Percentiles rank a stretch among this genome's conserved stretches.
Conservation (phyloP, 2,797 vertebrate genomes). For the Hydrophis major region DNA sequence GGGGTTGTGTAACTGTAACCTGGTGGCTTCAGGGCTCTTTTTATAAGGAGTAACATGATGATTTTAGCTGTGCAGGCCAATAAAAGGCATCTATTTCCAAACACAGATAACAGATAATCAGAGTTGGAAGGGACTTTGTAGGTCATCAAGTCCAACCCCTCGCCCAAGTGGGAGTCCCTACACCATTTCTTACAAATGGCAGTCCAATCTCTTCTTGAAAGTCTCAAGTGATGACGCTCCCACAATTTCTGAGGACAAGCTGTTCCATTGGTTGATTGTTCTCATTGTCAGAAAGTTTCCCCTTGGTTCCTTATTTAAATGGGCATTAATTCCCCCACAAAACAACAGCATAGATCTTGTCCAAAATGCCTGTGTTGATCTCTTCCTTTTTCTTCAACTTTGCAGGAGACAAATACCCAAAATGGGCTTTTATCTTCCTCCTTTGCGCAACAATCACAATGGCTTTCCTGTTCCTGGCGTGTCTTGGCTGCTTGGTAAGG, state of each 20-base stretch:
- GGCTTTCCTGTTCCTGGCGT: background rate
- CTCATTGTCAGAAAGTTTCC: too few relatives aligned
- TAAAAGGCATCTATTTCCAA: background rate
- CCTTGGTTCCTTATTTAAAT: background rate
- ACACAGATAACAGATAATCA: too few relatives aligned
- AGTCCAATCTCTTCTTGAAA: too few relatives aligned
- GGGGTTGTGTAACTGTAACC: background rate
- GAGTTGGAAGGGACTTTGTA: too few relatives aligned
- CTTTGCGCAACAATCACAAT: background rate
- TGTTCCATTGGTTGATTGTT: too few relatives aligned
- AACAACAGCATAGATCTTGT: background rate
- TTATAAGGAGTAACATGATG: background rate
- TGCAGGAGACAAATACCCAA: background rate
- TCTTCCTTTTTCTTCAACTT: background rate
- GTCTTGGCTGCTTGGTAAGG: slow-evolving; percentile 19
- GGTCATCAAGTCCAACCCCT: too few relatives aligned
- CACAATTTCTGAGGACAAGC: too few relatives aligned
- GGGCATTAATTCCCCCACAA: background rate
- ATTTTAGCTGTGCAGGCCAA: background rate
- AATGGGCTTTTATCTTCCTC: background rate
- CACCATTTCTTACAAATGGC: too few relatives aligned
- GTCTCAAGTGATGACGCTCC: too few relatives aligned
- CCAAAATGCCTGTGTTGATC: background rate
- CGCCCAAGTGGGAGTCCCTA: too few relatives aligned
- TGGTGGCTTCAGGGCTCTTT: background rate